phyloP scores from a whole-genome alignment of 2,797 vertebrate species.

The Poecilia picta region DNA sequence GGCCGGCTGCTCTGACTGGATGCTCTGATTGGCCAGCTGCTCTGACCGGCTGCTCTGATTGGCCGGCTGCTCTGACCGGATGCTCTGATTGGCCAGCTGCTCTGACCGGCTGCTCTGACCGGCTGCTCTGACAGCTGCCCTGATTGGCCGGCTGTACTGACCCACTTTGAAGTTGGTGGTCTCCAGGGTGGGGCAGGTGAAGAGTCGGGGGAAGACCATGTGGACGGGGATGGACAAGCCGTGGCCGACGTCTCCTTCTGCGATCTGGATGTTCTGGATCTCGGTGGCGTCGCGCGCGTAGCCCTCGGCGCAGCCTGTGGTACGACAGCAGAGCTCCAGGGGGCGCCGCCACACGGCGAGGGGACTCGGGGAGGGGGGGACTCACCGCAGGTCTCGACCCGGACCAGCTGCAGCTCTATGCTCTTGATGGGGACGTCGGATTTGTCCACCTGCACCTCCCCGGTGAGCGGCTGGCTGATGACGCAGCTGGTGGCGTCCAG shows the following conservation, averaged over 20 bases:
- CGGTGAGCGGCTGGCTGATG: conserved; percentile 90
- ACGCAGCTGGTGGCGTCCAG: conserved; percentile 91
- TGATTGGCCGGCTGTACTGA: conserved; percentile 66
- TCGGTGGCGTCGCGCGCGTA: conserved; percentile 96
- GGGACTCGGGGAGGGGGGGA: fast-evolving
- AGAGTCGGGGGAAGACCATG: conserved; percentile 96
- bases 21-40: not conserved
- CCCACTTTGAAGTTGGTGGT: conserved; percentile 99
- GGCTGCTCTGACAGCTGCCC: too few relatives aligned
- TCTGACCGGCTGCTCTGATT: too few relatives aligned
- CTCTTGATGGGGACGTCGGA: conserved; percentile 91
- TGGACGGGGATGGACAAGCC: conserved; percentile 90
- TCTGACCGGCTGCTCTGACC: too few relatives aligned
- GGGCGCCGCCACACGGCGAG: fast-evolving
- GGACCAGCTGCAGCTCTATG: conserved; percentile 94
- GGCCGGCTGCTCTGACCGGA: too few relatives aligned
- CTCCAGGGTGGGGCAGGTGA: conserved; percentile 95
- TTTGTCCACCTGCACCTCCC: conserved; percentile 91
- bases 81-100: not conserved
- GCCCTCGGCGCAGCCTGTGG: conserved; percentile 93
- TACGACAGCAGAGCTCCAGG: not conserved
- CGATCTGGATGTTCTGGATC: conserved; percentile 98
- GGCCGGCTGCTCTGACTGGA: too few relatives aligned
- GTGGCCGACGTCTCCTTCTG: conserved; percentile 92
- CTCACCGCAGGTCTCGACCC: conserved; percentile 97